Evolutionary conservation across 2,113 vertebrate genomes (phyloP).

Genomic region (Xyliphius kryptos): DNA sequence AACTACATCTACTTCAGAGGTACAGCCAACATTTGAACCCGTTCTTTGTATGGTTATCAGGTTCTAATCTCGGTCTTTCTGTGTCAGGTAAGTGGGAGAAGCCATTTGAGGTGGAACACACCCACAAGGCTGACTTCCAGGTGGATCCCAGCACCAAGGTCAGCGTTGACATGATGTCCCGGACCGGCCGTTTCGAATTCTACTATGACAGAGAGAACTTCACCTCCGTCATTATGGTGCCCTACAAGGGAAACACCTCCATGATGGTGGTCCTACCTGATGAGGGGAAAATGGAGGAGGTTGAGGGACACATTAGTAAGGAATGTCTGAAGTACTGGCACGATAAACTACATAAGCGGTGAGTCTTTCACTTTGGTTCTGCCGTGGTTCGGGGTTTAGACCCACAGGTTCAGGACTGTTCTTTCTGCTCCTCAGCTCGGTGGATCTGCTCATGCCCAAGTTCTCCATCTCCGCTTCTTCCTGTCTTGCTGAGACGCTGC

Average conservation of each 20-base stretch:
- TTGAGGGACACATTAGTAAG: constrained; percentile 64
- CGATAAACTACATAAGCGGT: constrained; percentile 52
- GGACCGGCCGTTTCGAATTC: constrained; percentile 21
- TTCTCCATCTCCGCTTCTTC: constrained; percentile 64
- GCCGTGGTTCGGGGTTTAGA: neutral
- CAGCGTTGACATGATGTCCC: constrained; percentile 74
- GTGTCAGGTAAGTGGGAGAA: constrained; percentile 69
- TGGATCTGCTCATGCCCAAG: constrained; percentile 67
- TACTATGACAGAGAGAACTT: constrained; percentile 47
- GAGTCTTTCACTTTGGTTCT: constrained; percentile 8
- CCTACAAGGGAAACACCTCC: constrained; percentile 75
- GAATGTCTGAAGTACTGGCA: constrained; percentile 53
- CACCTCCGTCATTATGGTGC: constrained; percentile 54
- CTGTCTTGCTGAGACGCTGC: constrained; percentile 56
- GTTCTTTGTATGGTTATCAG: too few species aligned
- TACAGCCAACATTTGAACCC: too few species aligned
- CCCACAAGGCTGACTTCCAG: constrained; percentile 55
- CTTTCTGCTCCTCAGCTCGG: constrained; percentile 48
- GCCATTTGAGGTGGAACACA: constrained; percentile 56
- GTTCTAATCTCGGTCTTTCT: neutral
- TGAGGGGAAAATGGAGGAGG: constrained; percentile 66
- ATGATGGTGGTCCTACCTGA: constrained; percentile 78
- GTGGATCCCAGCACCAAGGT: constrained; percentile 57
- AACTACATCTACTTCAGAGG: constrained; percentile 61
- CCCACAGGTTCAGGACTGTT: neutral